Evolutionary conservation across 2,888 invertebrate species (phyloP), one percentile per base, ranked within the genome.

Genomic region (Hydroisotoma schaefferi): DNA sequence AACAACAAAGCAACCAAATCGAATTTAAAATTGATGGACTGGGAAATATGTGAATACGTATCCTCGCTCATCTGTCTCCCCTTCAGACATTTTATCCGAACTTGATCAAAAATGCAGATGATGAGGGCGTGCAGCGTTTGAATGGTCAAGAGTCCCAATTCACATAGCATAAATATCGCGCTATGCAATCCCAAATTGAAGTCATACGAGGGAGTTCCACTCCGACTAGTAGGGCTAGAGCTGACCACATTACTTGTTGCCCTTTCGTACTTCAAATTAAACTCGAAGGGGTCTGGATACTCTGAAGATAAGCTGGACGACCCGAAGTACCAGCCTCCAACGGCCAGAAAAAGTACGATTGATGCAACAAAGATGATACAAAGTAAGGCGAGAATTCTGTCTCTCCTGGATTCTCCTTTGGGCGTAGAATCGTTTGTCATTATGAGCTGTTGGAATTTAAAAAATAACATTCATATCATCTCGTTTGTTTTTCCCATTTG

Each of bases 11-110:
- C 55, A 15, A 56, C 51, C 20, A 71, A 57, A 23, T 71, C 71
- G 57, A 71, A 71, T 52, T 62, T 63, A 56, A 67, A 71, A 47
- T 69, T 71, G 49, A 71, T 69, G 29, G 66, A 60, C 54, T 69
- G 65, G 10, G 61, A 63, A 43, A 65, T 61, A 37, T 61, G 59
- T 8, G 60, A 28, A 47, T 63, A 65, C 40, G 59, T 55, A 60
- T 71, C 67, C 57, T 69, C 71, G 44, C 49, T 52, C 10, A 49
- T 23, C 29, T 48, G 20, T 33, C 44, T 54, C 44, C 55, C 55
- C 28, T 61, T 64, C 28, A 53, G 37, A 4, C 37, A 38, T 37
- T 60, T 62, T 22, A 52, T 40, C 33, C 43, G 51, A 20, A 64
- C 54, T 58, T 70, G 71, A 23, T 69, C 71, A 49, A 71, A 65